A percentile compares a stretch with the other conserved stretches of the same genome.
Conservation (phyloP, 1,140 invertebrate genomes). For the Rhagoletis zephyria region DNA sequence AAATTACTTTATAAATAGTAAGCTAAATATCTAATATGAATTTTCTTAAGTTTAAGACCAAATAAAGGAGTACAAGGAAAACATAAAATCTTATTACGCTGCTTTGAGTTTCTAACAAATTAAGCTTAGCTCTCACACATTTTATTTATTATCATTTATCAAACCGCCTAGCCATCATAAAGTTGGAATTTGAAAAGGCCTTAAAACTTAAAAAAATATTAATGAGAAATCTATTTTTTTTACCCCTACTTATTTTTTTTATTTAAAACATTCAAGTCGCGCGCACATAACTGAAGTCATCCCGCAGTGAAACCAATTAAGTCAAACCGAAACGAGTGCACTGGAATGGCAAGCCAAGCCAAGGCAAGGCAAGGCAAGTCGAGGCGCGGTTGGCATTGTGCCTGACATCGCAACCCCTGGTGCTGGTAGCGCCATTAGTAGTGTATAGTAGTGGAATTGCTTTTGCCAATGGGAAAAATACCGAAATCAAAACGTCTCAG, state of each 20-base stretch:
- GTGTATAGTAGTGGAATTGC: not conserved
- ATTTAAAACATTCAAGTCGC: not conserved
- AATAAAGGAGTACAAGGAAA: too few species aligned
- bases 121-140: not conserved
- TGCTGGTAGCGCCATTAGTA: not conserved
- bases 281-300: slow-evolving; percentile 7
- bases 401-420: slow-evolving; percentile 7
- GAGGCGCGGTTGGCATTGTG: slow-evolving; percentile 5
- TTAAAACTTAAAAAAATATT: not conserved
- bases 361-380: not conserved
- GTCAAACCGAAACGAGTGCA: not conserved
- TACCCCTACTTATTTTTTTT: not conserved
- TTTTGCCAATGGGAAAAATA: not conserved
- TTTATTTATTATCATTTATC: not conserved
- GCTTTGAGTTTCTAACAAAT: not conserved
- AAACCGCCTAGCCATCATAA: not conserved
- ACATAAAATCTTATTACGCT: too few species aligned
- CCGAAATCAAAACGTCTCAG: slow-evolving; percentile 41
- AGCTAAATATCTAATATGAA: too few species aligned
- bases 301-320: slow-evolving; percentile 30
- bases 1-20: too few species aligned
- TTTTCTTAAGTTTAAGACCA: too few species aligned
- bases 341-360: not conserved
- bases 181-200: not conserved
- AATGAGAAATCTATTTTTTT: not conserved